These are phyloP conservation scores for Harlomillsia oculata DNA, from an alignment of 1,140 invertebrate species.

Conservation along the genomic window DNA sequence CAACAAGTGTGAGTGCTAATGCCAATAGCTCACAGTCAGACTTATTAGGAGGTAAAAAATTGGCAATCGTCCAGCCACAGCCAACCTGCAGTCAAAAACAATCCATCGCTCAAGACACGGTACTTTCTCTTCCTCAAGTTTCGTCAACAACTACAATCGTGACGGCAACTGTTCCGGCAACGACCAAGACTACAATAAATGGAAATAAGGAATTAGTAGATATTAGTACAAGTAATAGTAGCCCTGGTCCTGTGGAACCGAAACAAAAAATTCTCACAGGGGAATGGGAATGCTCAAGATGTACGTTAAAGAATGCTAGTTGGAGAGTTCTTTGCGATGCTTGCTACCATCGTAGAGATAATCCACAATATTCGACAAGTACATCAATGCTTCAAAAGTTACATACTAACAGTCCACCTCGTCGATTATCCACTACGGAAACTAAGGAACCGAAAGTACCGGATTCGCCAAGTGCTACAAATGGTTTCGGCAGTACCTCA, in stretches of 20 bases:
- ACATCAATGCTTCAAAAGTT: background rate
- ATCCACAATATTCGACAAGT: background rate
- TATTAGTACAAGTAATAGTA: background rate
- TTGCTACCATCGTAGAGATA: conserved; percentile 39
- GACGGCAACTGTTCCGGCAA: too few species aligned
- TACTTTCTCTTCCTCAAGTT: background rate
- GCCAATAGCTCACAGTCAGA: conserved; percentile 6
- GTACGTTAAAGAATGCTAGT: conserved; percentile 47
- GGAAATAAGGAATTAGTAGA: too few species aligned
- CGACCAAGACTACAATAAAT: too few species aligned
- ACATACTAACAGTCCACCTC: background rate
- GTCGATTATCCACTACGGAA: background rate
- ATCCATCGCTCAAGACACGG: background rate
- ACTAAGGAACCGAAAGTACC: background rate
- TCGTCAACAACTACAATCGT: background rate
- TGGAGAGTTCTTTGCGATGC: conserved; percentile 50
- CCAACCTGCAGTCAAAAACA: background rate
- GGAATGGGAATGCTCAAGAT: conserved; percentile 47
- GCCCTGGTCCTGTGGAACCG: background rate
- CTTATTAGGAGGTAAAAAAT: conserved; percentile 22
- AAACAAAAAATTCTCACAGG: background rate
- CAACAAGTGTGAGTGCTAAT: background rate
- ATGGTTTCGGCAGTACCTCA: background rate
- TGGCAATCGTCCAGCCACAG: conserved; percentile 33
- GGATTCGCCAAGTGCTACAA: background rate